Base-by-base conservation (phyloP, 2,113 vertebrate species). In the Gasterosteus aculeatus region DNA sequence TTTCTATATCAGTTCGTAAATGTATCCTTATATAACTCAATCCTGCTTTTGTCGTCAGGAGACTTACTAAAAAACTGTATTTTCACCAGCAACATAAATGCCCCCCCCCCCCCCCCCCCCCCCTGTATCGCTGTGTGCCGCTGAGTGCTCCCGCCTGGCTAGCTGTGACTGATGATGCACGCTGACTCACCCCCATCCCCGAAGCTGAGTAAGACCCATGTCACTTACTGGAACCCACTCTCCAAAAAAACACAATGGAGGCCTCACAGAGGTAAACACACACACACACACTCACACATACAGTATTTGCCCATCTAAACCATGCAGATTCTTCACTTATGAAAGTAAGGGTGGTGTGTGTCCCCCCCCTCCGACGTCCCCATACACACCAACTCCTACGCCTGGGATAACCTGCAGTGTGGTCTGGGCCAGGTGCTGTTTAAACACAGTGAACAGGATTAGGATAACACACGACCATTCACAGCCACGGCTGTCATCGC, bases 151-250 rank as follows among this genome's bases (percentile, higher is more conserved):
- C 70, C 74, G 72, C 18, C 71, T 84, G 84, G 84, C 86, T 78
- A 87, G 93, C 82, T 89, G 60, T 91, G 94, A 94, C 87, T 93
- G 92, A 94, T 94, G 93, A 94, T 89, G 95, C 92, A 93, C 88
- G 86, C 91, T 95, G 92, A 89, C 75, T 95, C 96, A 96, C 92
- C 87, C 92, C 94, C 80, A 84, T 63, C 94, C 94, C 84, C 91
- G 93, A 91, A 93, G 88, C 80, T 95, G 93, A 95, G 94, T 95
- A 91, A 90, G 57, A 75, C 69, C 80, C 84, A 82, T 92, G 90
- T 93, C 92, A 93, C 91, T 97, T 96, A 93, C 93, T 91, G 95
- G 94, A 96, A 97, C 80, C 78, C 80, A 63, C 65, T 79, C 73
- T 69, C 58, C 69, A 72, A 82, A 85, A 38, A 38, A 87, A 86